Evolutionary conservation across 2,797 vertebrate species (phyloP).

Genomic region (Sebastes oblongus): DNA sequence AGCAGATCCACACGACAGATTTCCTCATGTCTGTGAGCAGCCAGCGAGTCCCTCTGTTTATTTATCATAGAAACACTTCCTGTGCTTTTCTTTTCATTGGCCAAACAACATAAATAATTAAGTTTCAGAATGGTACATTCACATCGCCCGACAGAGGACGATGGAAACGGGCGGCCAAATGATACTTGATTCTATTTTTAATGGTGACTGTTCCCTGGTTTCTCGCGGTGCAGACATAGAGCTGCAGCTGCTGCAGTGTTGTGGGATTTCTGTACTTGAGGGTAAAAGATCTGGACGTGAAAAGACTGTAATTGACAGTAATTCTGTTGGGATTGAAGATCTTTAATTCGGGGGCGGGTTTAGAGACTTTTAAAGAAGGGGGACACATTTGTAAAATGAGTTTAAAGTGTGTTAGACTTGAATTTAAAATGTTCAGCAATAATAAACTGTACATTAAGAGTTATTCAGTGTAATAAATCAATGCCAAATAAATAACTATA

Average conservation of each 20-base stretch:
- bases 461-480: background rate
- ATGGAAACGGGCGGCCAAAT: conserved; percentile 33
- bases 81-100: conserved; percentile 27
- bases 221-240: background rate
- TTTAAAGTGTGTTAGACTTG: background rate
- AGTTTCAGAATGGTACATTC: conserved; percentile 43
- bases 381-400: background rate
- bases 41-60: conserved; percentile 47
- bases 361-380: background rate
- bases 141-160: conserved; percentile 37
- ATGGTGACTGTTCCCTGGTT: conserved; percentile 21
- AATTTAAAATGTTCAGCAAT: background rate
- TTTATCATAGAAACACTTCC: conserved; percentile 43
- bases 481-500: background rate
- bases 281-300: background rate
- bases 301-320: background rate
- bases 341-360: background rate
- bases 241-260: conserved; percentile 38
- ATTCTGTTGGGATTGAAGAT: background rate
- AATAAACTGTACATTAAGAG: no score
- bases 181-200: conserved; percentile 52
- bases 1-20: conserved; percentile 38
- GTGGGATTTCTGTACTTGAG: background rate
- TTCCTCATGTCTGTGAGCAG: conserved; percentile 24
- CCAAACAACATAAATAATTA: conserved; percentile 71